Base-by-base conservation (phyloP, 2,113 vertebrate genomes). In the Elanus axillaris region DNA sequence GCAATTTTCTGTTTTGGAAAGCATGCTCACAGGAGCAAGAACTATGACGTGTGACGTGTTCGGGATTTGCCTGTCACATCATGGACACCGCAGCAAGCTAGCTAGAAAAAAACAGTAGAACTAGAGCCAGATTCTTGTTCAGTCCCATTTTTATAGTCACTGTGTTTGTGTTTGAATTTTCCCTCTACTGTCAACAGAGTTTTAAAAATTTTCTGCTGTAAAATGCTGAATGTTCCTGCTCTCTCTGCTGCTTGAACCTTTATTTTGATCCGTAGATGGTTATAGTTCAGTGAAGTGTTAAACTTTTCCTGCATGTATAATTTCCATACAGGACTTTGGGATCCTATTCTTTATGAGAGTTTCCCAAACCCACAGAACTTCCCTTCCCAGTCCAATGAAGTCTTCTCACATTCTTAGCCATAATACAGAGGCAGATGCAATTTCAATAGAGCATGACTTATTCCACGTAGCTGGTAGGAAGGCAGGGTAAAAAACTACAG, bases 1-100 rank as follows among this genome's bases (percentile, higher is more conserved):
- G 40, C 76, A 67, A 8, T 92, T 91, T 96, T 90, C 79, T 84
- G 56, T 38, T 94, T 93, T 93, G 88, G 73, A 86, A 90, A 74
- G n/a, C 47, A 48, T 63, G 26, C 40, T 92, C 56, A 63, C 34
- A 78, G 72, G 69, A 84, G 43, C 48, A 92, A 88, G 68, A 94
- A 86, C 77, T 94, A 82, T 79, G 43, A 86, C 13, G 10, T 36
- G 36, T 45, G 94, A 58, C 9, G 1, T 92, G 71, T 81, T 66
- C 6, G 4, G 71, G 88, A 93, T 92, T 90, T 96, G 87, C 83
- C 59, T 88, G 8, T 77, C 89, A 56, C 62, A 80, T 88, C 36
- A 47, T 68, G 68, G 63, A 66, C 72, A 67, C 52, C 43, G 58
- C 32, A 53, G 53, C 71, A 92, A 93, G 22, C 75, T 77, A 69